These are phyloP conservation scores for Garrulus glandarius DNA, from an alignment of 2,797 vertebrate species.

Conservation along the genomic window DNA sequence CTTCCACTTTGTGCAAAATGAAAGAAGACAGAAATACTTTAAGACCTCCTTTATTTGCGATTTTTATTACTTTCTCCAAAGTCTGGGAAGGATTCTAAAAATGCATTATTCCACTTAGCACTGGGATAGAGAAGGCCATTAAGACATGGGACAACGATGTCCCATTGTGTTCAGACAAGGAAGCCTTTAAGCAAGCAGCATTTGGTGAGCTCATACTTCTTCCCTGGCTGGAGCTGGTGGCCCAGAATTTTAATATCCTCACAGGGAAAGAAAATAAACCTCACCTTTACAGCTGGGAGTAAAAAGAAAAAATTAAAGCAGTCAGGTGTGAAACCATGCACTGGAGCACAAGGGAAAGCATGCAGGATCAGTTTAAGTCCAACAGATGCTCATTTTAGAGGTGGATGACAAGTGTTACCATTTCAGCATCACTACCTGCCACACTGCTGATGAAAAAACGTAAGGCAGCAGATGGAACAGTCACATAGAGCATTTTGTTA, in stretches of 20 bases:
- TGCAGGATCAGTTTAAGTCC: neutral
- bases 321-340: neutral
- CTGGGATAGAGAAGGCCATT: neutral
- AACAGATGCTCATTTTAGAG: neutral
- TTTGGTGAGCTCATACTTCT: slow-evolving; percentile 1
- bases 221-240: neutral
- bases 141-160: neutral
- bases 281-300: neutral
- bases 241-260: neutral
- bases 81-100: neutral
- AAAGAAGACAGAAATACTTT: neutral
- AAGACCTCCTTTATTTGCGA: neutral
- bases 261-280: neutral
- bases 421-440: neutral
- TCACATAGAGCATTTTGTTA: neutral
- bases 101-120: neutral
- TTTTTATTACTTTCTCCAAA: neutral
- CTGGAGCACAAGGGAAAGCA: accelerated
- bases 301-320: neutral
- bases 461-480: neutral
- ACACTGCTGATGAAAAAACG: neutral
- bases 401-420: neutral
- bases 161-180: neutral
- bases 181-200: neutral
- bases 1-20: neutral